Base-by-base conservation (phyloP, 2,113 vertebrate species). In the Nansenia antarctica region DNA sequence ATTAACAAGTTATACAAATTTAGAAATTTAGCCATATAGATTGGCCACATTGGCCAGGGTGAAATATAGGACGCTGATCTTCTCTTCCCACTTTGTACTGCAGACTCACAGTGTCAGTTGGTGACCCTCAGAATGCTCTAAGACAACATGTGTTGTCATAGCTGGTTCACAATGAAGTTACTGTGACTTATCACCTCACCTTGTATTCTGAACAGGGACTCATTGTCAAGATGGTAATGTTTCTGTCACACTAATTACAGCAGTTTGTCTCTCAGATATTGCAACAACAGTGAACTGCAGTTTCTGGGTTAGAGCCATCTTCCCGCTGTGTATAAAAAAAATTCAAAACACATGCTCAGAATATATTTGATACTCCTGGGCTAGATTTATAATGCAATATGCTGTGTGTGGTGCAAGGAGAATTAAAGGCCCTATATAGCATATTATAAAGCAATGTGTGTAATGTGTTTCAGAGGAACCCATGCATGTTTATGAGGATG, bases 391-490 rank as follows among this genome's bases (percentile, higher is more conserved):
- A 60, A 60, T 60, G 58, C 32, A 35, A 35, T 60, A 35, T 35
- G 7, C 22, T 14, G 32, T 14, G 58, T 5, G n/a, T 35, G 32
- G 58, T n/a, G 32, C 2, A 35, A 35, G 24, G 32, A 60, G 57
- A 35, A 32, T 45, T 22, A 45, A 2, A 29, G 62, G 39, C 2
- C 9, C 37, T 58, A 30, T 27, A 29, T 72, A 32, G 27, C 29
- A 54, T 24, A 49, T 49, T 26, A 67, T 61, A 69, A 61, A 81
- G 72, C 67, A 58, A 31, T 0, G 1, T 0, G 3, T 49, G 65
- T 66, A 31, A 65, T 62, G 58, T 45, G 47, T 54, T 76, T 62
- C 47, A 9, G 24, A 1, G 37, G 29, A n/a, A 11, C 15, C 20
- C 27, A 12, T 27, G 59, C 58, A 60, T 60, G 58, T 60, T 20